A percentile compares a stretch with the other conserved stretches of the same genome.
These are phyloP conservation scores for Copidosoma aretas DNA, from an alignment of 2,888 invertebrate genomes.

Conservation along the genomic window DNA sequence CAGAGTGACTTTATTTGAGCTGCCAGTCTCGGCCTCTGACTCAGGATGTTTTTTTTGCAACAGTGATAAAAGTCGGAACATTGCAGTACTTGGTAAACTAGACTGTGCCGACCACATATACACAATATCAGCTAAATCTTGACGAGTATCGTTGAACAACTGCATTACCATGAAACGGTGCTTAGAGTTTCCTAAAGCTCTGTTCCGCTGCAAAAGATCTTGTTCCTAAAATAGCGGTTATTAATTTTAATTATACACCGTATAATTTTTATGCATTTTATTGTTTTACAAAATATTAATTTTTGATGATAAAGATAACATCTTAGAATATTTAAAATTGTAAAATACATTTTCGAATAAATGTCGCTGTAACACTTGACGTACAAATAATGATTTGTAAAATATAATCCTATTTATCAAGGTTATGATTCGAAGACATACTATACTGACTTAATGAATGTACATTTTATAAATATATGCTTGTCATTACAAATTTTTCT, in stretches of 20 bases:
- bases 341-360: too few relatives aligned
- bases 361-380: too few relatives aligned
- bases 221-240: constrained; percentile 62
- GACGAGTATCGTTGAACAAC: constrained; percentile 78
- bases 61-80: constrained; percentile 66
- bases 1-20: constrained; percentile 79
- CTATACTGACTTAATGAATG: too few relatives aligned
- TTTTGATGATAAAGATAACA: too few relatives aligned
- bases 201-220: constrained; percentile 81
- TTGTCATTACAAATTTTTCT: too few relatives aligned
- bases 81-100: constrained; percentile 75
- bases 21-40: constrained; percentile 70
- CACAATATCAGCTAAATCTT: constrained; percentile 75
- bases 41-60: constrained; percentile 55
- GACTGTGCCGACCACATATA: constrained; percentile 80
- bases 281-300: too few relatives aligned
- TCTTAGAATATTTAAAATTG: too few relatives aligned
- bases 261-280: background rate
- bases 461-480: too few relatives aligned
- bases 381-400: too few relatives aligned
- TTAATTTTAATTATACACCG: background rate
- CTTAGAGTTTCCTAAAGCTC: constrained; percentile 86
- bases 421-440: too few relatives aligned
- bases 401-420: too few relatives aligned
- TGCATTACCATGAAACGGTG: constrained; percentile 82